Evolutionary conservation across 2,888 invertebrate species (phyloP).

Genomic region (Lobophora halterata): DNA sequence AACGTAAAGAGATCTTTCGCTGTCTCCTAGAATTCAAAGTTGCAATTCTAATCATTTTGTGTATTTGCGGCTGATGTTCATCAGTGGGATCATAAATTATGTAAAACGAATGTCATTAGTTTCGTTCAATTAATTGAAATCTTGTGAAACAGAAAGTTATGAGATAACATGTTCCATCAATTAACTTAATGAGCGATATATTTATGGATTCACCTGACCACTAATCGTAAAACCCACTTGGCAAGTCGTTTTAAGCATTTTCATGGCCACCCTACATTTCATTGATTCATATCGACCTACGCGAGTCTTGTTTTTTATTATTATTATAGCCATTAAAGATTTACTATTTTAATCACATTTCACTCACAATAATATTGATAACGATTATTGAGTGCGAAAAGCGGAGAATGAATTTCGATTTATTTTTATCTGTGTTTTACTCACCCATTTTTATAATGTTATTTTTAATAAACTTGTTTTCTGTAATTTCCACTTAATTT

Average conservation of each 20-base stretch:
- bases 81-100: constrained; percentile 1
- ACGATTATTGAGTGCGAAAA: constrained; percentile 28
- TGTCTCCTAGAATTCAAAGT: background rate
- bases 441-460: too few relatives aligned
- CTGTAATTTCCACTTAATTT: too few relatives aligned
- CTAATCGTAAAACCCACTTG: constrained; percentile 8
- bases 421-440: background rate
- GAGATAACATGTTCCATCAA: constrained; percentile 12
- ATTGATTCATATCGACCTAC: constrained; percentile 20
- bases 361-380: too few relatives aligned
- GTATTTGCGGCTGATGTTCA: background rate
- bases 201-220: constrained; percentile 13
- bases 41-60: background rate
- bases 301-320: constrained; percentile 23
- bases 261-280: constrained; percentile 24
- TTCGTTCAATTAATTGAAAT: constrained; percentile 10
- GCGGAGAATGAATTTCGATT: constrained; percentile 20
- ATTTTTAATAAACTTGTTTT: too few relatives aligned
- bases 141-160: constrained; percentile 9
- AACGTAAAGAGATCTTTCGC: constrained; percentile 42
- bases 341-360: constrained; percentile 23
- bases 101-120: constrained; percentile 4
- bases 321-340: constrained; percentile 16
- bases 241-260: constrained; percentile 4
- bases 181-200: constrained; percentile 19